Conservation (phyloP, 2,113 vertebrate species). For the Antechinus stuartii region DNA sequence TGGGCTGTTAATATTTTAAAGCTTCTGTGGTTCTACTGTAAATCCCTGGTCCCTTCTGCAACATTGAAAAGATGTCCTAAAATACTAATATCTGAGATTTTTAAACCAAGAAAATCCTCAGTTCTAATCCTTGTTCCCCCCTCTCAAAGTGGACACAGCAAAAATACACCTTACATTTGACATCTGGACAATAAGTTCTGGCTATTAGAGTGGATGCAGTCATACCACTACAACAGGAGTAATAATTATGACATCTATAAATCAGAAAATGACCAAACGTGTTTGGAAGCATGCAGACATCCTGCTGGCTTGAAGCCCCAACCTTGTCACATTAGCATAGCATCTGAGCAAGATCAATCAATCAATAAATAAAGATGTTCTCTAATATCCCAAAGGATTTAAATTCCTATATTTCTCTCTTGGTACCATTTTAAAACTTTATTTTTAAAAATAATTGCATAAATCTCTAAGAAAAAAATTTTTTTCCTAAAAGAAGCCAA, state of each 20-base stretch:
- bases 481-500: background rate
- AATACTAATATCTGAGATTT: conserved; percentile 54
- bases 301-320: conserved; percentile 50
- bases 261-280: conserved; percentile 44
- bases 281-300: conserved; percentile 39
- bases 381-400: conserved; percentile 39
- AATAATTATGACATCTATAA: conserved; percentile 35
- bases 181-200: conserved; percentile 48
- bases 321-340: conserved; percentile 47
- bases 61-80: conserved; percentile 70
- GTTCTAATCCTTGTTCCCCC: background rate
- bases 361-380: conserved; percentile 52
- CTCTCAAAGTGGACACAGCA: conserved; percentile 59
- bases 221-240: conserved; percentile 23
- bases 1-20: conserved; percentile 82
- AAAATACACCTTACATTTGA: conserved; percentile 59
- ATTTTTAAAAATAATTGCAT: conserved; percentile 12
- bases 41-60: conserved; percentile 73
- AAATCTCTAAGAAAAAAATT: background rate
- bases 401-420: conserved; percentile 43
- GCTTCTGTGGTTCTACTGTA: conserved; percentile 78
- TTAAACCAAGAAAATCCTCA: background rate
- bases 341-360: conserved; percentile 39
- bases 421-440: background rate
- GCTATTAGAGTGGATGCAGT: conserved; percentile 51